A percentile compares a stretch with the other conserved stretches of the same genome.
Conservation (phyloP, 2,888 invertebrate species). For the Pantelozetes paolii region DNA sequence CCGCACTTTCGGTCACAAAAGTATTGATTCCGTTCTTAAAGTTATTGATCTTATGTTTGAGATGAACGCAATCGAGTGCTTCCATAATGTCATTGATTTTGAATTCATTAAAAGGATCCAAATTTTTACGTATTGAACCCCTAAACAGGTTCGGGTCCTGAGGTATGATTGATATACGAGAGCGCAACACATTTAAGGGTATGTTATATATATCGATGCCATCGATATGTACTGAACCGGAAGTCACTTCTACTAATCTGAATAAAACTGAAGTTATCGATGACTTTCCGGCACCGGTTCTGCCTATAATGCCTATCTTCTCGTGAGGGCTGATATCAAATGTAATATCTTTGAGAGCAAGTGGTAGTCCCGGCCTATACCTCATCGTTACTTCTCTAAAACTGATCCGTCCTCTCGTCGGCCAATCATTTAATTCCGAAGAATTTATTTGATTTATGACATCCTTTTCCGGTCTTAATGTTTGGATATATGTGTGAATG, state of each 20-base stretch:
- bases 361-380: conserved; percentile 55
- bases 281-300: conserved; percentile 61
- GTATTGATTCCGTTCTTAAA: conserved; percentile 35
- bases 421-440: conserved; percentile 53
- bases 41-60: conserved; percentile 51
- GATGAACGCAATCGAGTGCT: conserved; percentile 52
- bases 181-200: conserved; percentile 57
- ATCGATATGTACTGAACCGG: conserved; percentile 59
- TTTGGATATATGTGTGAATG: conserved; percentile 51
- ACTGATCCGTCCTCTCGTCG: conserved; percentile 56
- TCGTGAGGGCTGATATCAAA: conserved; percentile 59
- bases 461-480: conserved; percentile 51
- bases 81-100: conserved; percentile 52
- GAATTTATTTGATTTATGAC: not conserved
- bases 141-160: conserved; percentile 63
- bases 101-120: conserved; percentile 52
- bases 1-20: not conserved
- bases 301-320: conserved; percentile 61
- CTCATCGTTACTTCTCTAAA: conserved; percentile 57
- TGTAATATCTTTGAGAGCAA: conserved; percentile 58
- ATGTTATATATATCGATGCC: conserved; percentile 56
- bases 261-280: conserved; percentile 60
- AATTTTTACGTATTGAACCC: conserved; percentile 56
- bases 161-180: conserved; percentile 58
- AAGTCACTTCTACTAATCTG: conserved; percentile 59